Percentiles rank a stretch among this genome's conserved stretches.
These are phyloP conservation scores for Piezodorus guildinii DNA, from an alignment of 1,140 invertebrate genomes.

Conservation along the genomic window DNA sequence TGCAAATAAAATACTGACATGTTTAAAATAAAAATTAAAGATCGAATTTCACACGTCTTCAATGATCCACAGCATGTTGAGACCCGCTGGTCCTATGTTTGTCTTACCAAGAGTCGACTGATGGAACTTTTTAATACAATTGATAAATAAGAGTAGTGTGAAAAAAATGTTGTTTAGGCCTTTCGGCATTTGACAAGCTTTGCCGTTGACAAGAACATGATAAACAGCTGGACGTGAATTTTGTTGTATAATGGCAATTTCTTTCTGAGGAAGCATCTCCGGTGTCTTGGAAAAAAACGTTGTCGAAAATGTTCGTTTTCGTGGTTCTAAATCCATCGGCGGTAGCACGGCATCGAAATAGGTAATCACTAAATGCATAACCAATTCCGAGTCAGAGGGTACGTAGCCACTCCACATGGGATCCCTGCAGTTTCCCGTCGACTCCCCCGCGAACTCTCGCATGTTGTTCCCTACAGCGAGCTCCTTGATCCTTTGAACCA, in stretches of 20 bases:
- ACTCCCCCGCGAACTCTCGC: conserved; percentile 70
- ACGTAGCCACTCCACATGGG: conserved; percentile 67
- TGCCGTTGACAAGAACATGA: conserved; percentile 49
- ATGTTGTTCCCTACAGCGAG: conserved; percentile 65
- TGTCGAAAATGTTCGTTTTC: conserved; percentile 61
- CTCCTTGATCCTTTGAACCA: conserved; percentile 44
- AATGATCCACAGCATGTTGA: conserved; percentile 62
- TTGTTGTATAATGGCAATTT: conserved; percentile 43
- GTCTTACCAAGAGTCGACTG: conserved; percentile 66
- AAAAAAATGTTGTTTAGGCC: conserved; percentile 76
- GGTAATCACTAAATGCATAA: conserved; percentile 65
- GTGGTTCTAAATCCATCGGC: conserved; percentile 58
- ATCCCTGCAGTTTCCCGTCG: conserved; percentile 54
- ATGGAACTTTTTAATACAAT: conserved; percentile 59
- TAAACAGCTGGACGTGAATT: conserved; percentile 60
- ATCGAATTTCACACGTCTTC: no score
- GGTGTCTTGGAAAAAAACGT: conserved; percentile 46
- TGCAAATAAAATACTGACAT: no score
- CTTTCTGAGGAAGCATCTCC: conserved; percentile 40
- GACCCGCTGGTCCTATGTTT: conserved; percentile 61
- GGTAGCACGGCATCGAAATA: conserved; percentile 72
- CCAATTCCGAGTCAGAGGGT: conserved; percentile 56
- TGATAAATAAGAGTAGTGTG: conserved; percentile 63
- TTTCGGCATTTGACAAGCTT: conserved; percentile 51
- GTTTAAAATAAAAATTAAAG: no score